phyloP scores from a whole-genome alignment of 2,888 invertebrate species.

The Galeopsomyia nigrocyanea region DNA sequence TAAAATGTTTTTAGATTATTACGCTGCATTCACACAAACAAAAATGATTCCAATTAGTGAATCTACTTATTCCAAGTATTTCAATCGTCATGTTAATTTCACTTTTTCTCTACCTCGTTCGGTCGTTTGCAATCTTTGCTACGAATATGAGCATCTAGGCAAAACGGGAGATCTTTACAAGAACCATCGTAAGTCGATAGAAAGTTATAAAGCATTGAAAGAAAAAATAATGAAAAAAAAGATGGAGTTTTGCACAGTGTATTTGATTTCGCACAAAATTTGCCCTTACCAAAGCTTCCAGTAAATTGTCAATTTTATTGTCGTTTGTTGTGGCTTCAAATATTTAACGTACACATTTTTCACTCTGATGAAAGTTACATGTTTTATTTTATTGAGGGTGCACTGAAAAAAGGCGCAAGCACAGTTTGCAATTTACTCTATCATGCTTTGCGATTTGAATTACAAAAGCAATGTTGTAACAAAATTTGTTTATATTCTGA shows the following conservation, averaged over 20 bases:
- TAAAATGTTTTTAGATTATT: slow-evolving; percentile 42
- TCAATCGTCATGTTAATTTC: slow-evolving; percentile 33
- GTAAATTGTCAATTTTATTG: slow-evolving; percentile 30
- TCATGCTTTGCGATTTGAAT: no score
- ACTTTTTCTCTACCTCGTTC: slow-evolving; percentile 3
- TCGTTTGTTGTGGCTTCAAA: slow-evolving; percentile 23
- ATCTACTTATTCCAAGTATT: slow-evolving; percentile 43
- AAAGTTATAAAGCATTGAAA: slow-evolving; percentile 34
- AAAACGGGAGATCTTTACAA: neutral
- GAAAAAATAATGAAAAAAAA: slow-evolving; percentile 30
- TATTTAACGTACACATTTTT: neutral
- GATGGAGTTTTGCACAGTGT: slow-evolving; percentile 38
- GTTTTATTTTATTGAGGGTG: no score
- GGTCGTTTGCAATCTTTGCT: slow-evolving; percentile 14
- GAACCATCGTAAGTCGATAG: no score
- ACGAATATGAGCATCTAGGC: neutral
- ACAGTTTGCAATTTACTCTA: neutral
- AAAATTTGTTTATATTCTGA: no score
- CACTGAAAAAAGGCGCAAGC: slow-evolving; percentile 1
- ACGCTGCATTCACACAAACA: slow-evolving; percentile 31
- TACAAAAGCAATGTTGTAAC: no score
- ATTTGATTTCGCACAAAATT: slow-evolving; percentile 11
- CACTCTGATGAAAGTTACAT: neutral
- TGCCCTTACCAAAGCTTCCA: slow-evolving; percentile 9
- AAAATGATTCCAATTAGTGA: slow-evolving; percentile 20